A percentile compares a stretch with the other conserved stretches of the same genome.
Conservation (phyloP, 1,140 invertebrate species). For the Drosophila kurseongensis region DNA sequence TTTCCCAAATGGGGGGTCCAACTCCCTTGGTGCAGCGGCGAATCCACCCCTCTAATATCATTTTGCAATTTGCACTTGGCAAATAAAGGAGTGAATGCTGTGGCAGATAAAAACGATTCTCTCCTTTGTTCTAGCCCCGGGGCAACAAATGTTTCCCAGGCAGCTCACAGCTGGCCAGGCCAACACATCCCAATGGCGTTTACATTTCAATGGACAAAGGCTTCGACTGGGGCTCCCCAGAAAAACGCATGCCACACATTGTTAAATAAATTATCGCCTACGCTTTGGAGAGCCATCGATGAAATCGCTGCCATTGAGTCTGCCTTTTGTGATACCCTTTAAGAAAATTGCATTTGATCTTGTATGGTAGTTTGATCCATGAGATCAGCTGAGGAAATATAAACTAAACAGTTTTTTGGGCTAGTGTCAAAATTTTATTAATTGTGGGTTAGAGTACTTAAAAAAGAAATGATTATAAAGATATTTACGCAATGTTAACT, state of each 20-base stretch:
- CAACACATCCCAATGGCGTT: constrained; percentile 39
- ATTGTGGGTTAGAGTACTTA: too few relatives aligned
- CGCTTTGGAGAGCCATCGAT: constrained; percentile 48
- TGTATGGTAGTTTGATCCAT: too few relatives aligned
- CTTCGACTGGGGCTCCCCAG: constrained; percentile 34
- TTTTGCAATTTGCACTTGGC: constrained; percentile 83
- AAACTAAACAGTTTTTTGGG: too few relatives aligned
- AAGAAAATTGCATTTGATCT: background rate
- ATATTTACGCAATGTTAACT: too few relatives aligned
- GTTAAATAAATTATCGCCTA: constrained; percentile 81
- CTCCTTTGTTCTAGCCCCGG: constrained; percentile 69
- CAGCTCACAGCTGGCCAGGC: constrained; percentile 22
- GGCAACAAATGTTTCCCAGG: constrained; percentile 44
- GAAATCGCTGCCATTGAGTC: constrained; percentile 37
- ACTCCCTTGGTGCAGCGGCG: constrained; percentile 15
- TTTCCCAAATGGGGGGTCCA: constrained; percentile 6
- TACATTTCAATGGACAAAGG: constrained; percentile 70
- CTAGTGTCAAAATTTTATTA: too few relatives aligned
- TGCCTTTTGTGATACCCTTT: constrained; percentile 2
- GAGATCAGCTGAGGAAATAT: too few relatives aligned
- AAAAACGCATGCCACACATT: constrained; percentile 71
- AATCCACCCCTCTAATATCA: constrained; percentile 68
- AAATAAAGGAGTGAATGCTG: constrained; percentile 83
- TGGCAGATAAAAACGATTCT: constrained; percentile 74
- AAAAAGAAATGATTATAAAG: too few relatives aligned